Evolutionary conservation across 1,140 invertebrate species (phyloP).

Genomic region (Listronotus bonariensis): DNA sequence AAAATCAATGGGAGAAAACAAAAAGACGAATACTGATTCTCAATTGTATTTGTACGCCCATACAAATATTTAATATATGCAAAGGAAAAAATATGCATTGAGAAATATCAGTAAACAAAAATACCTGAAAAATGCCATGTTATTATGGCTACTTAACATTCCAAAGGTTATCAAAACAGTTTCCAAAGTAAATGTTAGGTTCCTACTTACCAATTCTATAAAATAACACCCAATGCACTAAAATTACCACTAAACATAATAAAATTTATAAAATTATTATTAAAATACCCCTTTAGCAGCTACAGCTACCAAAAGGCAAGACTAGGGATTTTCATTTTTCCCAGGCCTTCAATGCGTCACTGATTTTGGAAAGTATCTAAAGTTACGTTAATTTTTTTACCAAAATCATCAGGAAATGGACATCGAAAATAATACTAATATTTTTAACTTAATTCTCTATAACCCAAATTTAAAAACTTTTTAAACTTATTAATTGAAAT

Average conservation of each 20-base stretch:
- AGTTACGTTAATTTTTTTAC: too few species aligned
- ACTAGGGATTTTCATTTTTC: neutral
- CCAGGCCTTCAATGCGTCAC: neutral
- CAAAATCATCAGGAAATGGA: too few species aligned
- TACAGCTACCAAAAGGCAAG: neutral
- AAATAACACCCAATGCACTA: neutral
- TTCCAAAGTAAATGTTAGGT: neutral
- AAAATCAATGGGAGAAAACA: slow-evolving; percentile 29
- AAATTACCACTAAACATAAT: neutral
- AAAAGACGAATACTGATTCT: slow-evolving; percentile 12
- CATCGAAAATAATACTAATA: too few species aligned
- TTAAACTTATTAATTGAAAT: too few species aligned
- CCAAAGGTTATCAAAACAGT: neutral
- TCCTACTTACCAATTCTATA: slow-evolving; percentile 2
- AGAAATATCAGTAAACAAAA: slow-evolving; percentile 5
- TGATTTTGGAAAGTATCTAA: neutral
- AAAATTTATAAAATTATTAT: slow-evolving; percentile 3
- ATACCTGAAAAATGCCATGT: too few species aligned
- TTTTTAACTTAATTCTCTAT: too few species aligned
- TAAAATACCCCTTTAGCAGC: slow-evolving; percentile 5
- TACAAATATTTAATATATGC: neutral
- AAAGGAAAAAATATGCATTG: neutral
- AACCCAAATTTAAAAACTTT: too few species aligned
- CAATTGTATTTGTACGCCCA: neutral
- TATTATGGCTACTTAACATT: neutral